Evolutionary conservation across 2,888 invertebrate species (phyloP).

Genomic region (Sclerodermus sp.): DNA sequence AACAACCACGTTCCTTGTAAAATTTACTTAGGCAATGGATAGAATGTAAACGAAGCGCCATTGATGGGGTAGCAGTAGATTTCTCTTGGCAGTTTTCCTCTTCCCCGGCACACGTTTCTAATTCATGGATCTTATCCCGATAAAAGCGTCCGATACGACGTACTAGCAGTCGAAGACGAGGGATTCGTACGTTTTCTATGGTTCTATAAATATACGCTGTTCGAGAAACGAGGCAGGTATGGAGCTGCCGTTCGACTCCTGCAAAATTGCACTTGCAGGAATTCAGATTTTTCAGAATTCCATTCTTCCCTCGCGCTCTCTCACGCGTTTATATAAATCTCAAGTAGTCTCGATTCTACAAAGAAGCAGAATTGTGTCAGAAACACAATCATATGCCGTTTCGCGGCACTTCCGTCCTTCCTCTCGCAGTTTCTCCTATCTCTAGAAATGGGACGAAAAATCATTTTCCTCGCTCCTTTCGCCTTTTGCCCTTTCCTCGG

Average conservation of each 20-base stretch:
- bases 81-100: constrained; percentile 7
- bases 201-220: constrained; percentile 28
- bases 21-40: no score
- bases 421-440: no score
- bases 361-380: not conserved
- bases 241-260: constrained; percentile 2
- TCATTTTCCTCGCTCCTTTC: no score
- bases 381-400: constrained; percentile 5
- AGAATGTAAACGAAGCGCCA: no score
- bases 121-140: constrained; percentile 20
- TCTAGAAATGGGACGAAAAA: no score
- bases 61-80: no score
- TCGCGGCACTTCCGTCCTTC: no score
- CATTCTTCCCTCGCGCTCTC: not conserved
- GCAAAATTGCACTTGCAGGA: constrained; percentile 7
- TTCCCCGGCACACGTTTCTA: constrained; percentile 8
- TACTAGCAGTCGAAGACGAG: constrained; percentile 6
- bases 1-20: no score
- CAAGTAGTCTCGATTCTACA: not conserved
- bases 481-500: no score
- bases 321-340: not conserved
- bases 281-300: constrained; percentile 17
- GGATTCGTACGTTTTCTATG: constrained; percentile 29
- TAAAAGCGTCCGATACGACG: constrained; percentile 22
- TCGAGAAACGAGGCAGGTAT: constrained; percentile 5